These are phyloP conservation scores for Rana temporaria DNA, from an alignment of 2,113 vertebrate species.

Conservation along the genomic window DNA sequence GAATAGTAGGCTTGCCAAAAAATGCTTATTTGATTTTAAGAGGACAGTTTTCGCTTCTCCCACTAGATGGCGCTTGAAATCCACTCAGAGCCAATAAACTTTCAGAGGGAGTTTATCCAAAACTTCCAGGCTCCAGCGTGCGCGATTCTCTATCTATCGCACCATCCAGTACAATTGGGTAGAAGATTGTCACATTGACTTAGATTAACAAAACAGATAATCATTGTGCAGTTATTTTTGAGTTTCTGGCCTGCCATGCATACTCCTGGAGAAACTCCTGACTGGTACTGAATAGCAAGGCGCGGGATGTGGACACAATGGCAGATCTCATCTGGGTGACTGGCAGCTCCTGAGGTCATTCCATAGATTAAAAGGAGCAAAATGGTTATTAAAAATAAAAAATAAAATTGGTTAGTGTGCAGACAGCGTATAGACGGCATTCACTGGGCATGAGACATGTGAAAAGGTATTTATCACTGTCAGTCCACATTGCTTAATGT, in stretches of 20 bases:
- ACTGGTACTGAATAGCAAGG: slow-evolving; percentile 6
- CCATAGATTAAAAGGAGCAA: slow-evolving; percentile 17
- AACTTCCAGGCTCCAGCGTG: neutral
- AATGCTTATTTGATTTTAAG: neutral
- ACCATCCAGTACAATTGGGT: slow-evolving; percentile 15
- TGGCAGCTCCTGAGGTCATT: slow-evolving; percentile 22
- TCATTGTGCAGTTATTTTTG: slow-evolving; percentile 19
- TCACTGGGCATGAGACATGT: neutral
- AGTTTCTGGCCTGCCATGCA: slow-evolving; percentile 21
- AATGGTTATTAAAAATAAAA: neutral
- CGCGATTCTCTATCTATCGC: slow-evolving; percentile 7
- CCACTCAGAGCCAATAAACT: neutral
- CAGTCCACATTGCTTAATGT: neutral
- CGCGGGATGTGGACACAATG: slow-evolving; percentile 11
- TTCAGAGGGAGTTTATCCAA: neutral
- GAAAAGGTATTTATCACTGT: slow-evolving; percentile 13
- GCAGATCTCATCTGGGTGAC: slow-evolving; percentile 31
- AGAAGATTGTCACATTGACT: slow-evolving; percentile 30
- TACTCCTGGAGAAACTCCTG: neutral
- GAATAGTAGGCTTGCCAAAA: slow-evolving; percentile 7
- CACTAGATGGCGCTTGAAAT: slow-evolving; percentile 43
- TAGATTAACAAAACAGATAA: slow-evolving; percentile 53
- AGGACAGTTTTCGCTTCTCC: neutral
- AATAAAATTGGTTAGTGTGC: neutral
- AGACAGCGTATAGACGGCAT: neutral